Evolutionary conservation across 2,888 invertebrate genomes (phyloP).

Genomic region (Morpho deidamia): DNA sequence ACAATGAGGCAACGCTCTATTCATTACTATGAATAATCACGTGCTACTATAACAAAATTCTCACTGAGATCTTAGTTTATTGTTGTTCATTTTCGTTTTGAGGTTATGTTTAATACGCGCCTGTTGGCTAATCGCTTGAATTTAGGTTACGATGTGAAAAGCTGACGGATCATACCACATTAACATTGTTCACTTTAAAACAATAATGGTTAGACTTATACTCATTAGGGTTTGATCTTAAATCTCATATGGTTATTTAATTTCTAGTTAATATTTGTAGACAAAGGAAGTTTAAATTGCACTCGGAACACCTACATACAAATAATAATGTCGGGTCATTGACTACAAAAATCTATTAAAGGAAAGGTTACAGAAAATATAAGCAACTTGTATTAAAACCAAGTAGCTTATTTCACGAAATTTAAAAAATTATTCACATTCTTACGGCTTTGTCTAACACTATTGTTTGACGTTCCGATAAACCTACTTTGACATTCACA

Average conservation of each 20-base stretch:
- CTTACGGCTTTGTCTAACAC: slow-evolving; percentile 38
- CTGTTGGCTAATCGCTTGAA: slow-evolving; percentile 29
- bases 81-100: slow-evolving; percentile 20
- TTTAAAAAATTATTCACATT: no score
- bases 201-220: no score
- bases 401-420: neutral
- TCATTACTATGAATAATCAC: slow-evolving; percentile 11
- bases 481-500: slow-evolving; percentile 43
- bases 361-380: slow-evolving; percentile 3
- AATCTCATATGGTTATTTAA: slow-evolving; percentile 23
- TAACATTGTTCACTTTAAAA: slow-evolving; percentile 5
- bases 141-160: slow-evolving; percentile 43
- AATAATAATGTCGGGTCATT: slow-evolving; percentile 73
- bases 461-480: slow-evolving; percentile 45
- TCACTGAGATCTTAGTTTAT: neutral
- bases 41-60: slow-evolving; percentile 3
- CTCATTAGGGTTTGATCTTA: no score
- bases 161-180: slow-evolving; percentile 31
- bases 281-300: slow-evolving; percentile 53
- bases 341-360: slow-evolving; percentile 42
- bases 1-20: slow-evolving; percentile 7
- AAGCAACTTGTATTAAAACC: neutral
- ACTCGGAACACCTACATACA: slow-evolving; percentile 56
- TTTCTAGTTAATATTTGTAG: slow-evolving; percentile 26
- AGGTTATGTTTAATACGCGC: slow-evolving; percentile 23